These are phyloP conservation scores for Platorchestia sp. DNA, from an alignment of 1,140 invertebrate genomes.

Conservation along the genomic window DNA sequence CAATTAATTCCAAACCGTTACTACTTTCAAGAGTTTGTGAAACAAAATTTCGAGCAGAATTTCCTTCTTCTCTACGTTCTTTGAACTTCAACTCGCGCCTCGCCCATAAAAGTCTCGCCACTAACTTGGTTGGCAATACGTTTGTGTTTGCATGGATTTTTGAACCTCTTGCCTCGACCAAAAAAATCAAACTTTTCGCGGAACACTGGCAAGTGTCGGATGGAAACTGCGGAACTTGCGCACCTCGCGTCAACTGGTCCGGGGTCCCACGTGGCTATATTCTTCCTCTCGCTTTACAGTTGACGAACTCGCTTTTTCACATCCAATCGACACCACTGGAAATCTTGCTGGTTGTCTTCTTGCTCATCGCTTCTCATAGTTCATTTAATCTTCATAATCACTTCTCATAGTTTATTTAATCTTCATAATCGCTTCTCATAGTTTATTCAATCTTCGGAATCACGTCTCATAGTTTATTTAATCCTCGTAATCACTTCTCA, in stretches of 20 bases:
- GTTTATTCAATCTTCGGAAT: too few species aligned
- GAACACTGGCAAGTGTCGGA: background rate
- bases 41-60: background rate
- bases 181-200: slow-evolving; percentile 28
- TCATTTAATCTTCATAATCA: too few species aligned
- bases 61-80: background rate
- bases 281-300: background rate
- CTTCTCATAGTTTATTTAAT: too few species aligned
- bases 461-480: too few species aligned
- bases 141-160: slow-evolving; percentile 52
- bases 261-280: background rate
- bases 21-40: background rate
- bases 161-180: background rate
- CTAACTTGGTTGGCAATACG: slow-evolving; percentile 54
- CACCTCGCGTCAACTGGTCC: background rate
- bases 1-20: background rate
- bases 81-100: background rate
- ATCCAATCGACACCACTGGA: background rate
- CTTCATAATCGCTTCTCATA: too few species aligned
- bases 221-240: slow-evolving; percentile 8
- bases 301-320: background rate
- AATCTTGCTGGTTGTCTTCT: too few species aligned
- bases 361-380: too few species aligned
- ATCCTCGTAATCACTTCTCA: too few species aligned
- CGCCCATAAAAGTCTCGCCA: slow-evolving; percentile 31